Evolutionary conservation across 2,888 invertebrate species (phyloP), one percentile per base, ranked within the genome.

Genomic region (Pachydiplax longipennis): DNA sequence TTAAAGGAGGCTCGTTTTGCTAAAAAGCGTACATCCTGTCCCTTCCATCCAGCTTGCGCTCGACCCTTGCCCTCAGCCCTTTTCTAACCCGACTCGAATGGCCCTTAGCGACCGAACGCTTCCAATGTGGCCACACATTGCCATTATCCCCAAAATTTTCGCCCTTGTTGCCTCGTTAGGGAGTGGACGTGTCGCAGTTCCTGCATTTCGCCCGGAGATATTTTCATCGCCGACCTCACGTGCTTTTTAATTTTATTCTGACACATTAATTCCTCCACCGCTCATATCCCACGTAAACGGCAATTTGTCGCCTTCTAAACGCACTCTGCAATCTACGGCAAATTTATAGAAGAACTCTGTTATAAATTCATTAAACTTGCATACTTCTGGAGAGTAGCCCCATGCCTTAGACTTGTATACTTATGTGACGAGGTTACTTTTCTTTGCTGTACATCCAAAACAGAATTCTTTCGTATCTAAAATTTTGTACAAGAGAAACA

Each of bases 91-190:
- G 8, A 8, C 83, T 40, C 61, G 87, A 87, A 61, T 35, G 37
- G 87, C 87, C 87, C 87, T 87, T 87, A 35, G 87, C 87, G 87
- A 87, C 87, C 61, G 61, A 87, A 65, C 22, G 87, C 37, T 65
- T 37, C 65, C 37, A 87, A 61, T 65, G 87, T 65, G 87, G 61
- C 87, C 87, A 87, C 65, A 87, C 61, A 61, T 87, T 37, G 87
- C 87, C 65, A 87, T 87, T 87, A 87, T 61, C 61, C 37, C 61
- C 35, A 37, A 87, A 87, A 61, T 87, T 87, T 87, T 87, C 87
- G 22, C 87, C 61, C 87, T 87, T 65, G 87, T 87, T 61, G 87
- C 87, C 87, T 87, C 87, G 87, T 87, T 87, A 87, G 37, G 65
- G 65, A 61, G 37, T 37, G 61, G 58, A 37, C 87, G 61, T 87